phyloP scores from a whole-genome alignment of 2,113 vertebrate genomes.

The Atractosteus spatula region DNA sequence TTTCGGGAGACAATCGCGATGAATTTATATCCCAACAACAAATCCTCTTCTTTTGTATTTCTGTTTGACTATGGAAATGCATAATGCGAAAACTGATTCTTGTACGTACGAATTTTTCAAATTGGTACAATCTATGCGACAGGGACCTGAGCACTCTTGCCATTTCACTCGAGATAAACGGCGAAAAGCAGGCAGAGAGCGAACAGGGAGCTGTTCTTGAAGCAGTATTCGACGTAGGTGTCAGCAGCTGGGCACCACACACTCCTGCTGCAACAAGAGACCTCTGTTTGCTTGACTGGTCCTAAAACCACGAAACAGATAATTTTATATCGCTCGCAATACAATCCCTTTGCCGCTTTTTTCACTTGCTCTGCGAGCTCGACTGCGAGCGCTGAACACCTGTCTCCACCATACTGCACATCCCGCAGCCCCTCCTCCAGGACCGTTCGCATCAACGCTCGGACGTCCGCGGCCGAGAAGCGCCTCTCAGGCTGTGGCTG shows the following conservation, averaged over 20 bases:
- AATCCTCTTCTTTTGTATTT: too few species aligned
- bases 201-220: constrained; percentile 40
- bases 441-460: constrained; percentile 26
- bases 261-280: constrained; percentile 40
- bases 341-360: constrained; percentile 26
- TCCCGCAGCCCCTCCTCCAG: constrained; percentile 30
- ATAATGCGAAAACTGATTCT: too few species aligned
- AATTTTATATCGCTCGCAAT: constrained; percentile 44
- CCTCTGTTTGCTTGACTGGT: constrained; percentile 23
- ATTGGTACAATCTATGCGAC: too few species aligned
- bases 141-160: too few species aligned
- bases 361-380: constrained; percentile 39
- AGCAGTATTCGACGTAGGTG: constrained; percentile 43
- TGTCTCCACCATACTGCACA: constrained; percentile 23
- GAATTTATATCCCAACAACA: too few species aligned
- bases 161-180: constrained; percentile 40
- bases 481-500: constrained; percentile 21
- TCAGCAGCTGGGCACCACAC: constrained; percentile 41
- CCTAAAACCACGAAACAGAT: constrained; percentile 39
- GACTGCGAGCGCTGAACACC: constrained; percentile 19
- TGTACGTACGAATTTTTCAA: too few species aligned
- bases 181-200: constrained; percentile 45
- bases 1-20: too few species aligned
- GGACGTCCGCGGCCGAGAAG: constrained; percentile 31
- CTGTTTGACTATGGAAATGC: too few species aligned